These are phyloP conservation scores for Ridgeia piscesae DNA, from an alignment of 1,140 invertebrate genomes.

Conservation along the genomic window DNA sequence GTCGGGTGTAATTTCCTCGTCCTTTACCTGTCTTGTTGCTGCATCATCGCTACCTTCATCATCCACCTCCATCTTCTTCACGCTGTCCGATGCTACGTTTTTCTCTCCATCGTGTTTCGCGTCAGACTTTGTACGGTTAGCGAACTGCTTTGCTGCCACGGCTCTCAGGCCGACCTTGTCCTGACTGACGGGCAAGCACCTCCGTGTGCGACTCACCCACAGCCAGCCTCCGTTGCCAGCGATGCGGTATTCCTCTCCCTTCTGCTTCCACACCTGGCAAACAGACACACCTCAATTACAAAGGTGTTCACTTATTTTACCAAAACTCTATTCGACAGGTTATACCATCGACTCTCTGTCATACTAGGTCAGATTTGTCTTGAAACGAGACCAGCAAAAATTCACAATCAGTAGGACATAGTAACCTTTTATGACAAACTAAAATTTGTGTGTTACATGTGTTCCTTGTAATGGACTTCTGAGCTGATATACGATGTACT, in stretches of 20 bases:
- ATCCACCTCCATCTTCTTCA: slow-evolving; percentile 24
- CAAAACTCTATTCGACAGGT: too few relatives aligned
- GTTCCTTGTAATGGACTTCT: too few relatives aligned
- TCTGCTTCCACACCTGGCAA: slow-evolving; percentile 78
- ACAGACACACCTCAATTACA: background rate
- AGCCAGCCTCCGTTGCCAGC: slow-evolving; percentile 94
- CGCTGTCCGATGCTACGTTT: background rate
- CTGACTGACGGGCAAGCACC: slow-evolving; percentile 37
- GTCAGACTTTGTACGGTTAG: slow-evolving; percentile 19
- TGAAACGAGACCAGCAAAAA: too few relatives aligned
- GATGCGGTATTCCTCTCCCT: slow-evolving; percentile 95
- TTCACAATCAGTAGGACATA: too few relatives aligned
- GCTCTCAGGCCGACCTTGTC: slow-evolving; percentile 48
- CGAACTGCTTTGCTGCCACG: slow-evolving; percentile 38
- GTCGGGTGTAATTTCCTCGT: slow-evolving; percentile 17
- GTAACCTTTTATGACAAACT: too few relatives aligned
- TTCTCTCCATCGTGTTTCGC: background rate
- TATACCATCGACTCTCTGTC: too few relatives aligned
- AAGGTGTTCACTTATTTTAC: too few relatives aligned
- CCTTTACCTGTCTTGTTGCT: slow-evolving; percentile 10
- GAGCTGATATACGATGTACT: too few relatives aligned
- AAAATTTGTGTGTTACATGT: too few relatives aligned
- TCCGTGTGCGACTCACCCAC: slow-evolving; percentile 71
- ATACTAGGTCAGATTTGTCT: too few relatives aligned
- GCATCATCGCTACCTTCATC: slow-evolving; percentile 21